Base-by-base conservation (phyloP, 2,797 vertebrate species). In the Sciurus vulgaris region DNA sequence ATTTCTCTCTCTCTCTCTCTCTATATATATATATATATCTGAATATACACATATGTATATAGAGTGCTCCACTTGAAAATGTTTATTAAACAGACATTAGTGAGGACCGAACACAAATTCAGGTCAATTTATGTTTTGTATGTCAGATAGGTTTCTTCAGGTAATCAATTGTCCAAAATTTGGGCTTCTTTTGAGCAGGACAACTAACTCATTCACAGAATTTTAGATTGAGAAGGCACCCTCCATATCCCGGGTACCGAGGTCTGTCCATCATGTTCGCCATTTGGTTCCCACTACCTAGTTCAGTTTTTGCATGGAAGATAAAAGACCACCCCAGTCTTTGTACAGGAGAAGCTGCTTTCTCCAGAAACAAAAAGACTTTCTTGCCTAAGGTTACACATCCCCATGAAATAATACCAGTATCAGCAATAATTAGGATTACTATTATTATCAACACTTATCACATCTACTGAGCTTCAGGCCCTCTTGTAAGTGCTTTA, bases 101-200 rank as follows among this genome's bases (percentile, higher is more conserved):
- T n/a, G 26, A 35, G 2, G 63, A 28, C 28, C 61, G 51, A 51
- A 72, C 83, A 91, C 7, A 94, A 33, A 92, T 73, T 95, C 49
- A 96, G 84, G 69, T 79, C 38, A 82, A 78, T 44, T 97, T 89
- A 79, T 11, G 47, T 28, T 92, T 70, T 73, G 20, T 49, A 49
- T 28, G 65, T 33, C 41, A 51, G 54, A 79, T 59, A 54, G 54
- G 79, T 88, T 89, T 94, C 65, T 89, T 38, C 38, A 89, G 47
- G 44, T 49, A 56, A 7, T 90, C 77, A 74, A 33, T 81, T 30
- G 81, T 59, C 61, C 61, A 2, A 74, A 73, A 89, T 72, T 51
- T 59, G 74, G 49, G 47, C 24, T 78, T 3, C 13, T 67, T 89
- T 78, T 73, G 61, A 93, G 30, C 2, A 41, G 30, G 38, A n/a